Evolutionary conservation across 2,797 vertebrate genomes (phyloP).

Genomic region (Amphiprion clarkii): DNA sequence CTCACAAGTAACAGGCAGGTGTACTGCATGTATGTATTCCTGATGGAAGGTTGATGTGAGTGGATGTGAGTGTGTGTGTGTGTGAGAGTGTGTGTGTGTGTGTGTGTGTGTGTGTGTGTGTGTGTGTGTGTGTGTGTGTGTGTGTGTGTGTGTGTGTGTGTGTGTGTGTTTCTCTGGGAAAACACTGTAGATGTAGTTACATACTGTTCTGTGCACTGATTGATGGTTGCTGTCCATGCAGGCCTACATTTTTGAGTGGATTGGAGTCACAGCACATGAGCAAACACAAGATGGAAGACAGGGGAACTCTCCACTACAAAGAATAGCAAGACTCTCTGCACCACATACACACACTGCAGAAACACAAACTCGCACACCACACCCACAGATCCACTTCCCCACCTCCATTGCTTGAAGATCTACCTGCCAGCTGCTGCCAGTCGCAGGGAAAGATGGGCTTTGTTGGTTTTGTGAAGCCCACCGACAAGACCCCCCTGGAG

Average conservation of each 20-base stretch:
- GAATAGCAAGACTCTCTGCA: constrained; percentile 67
- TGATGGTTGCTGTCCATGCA: constrained; percentile 81
- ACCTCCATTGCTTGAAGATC: constrained; percentile 80
- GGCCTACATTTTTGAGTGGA: constrained; percentile 78
- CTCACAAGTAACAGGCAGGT: constrained; percentile 67
- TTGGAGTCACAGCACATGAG: constrained; percentile 80
- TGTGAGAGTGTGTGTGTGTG: not conserved
- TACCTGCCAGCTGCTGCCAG: constrained; percentile 89
- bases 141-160: constrained; percentile 4
- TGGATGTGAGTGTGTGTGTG: no score
- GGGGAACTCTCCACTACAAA: constrained; percentile 82
- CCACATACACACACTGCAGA: constrained; percentile 36
- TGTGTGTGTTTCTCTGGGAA: constrained; percentile 39
- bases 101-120: not conserved
- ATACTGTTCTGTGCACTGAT: constrained; percentile 73
- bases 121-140: no score
- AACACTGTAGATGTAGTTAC: constrained; percentile 65
- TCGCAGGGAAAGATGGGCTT: constrained; percentile 88
- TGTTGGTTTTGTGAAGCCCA: constrained; percentile 91
- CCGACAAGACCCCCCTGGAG: constrained; percentile 87
- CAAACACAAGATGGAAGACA: constrained; percentile 78
- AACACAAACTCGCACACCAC: constrained; percentile 64
- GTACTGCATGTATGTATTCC: constrained; percentile 54
- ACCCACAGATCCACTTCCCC: constrained; percentile 79
- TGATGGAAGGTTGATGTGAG: constrained; percentile 45